These are phyloP conservation scores for Lampropteryx suffumata DNA, from an alignment of 2,888 invertebrate species.

Conservation along the genomic window DNA sequence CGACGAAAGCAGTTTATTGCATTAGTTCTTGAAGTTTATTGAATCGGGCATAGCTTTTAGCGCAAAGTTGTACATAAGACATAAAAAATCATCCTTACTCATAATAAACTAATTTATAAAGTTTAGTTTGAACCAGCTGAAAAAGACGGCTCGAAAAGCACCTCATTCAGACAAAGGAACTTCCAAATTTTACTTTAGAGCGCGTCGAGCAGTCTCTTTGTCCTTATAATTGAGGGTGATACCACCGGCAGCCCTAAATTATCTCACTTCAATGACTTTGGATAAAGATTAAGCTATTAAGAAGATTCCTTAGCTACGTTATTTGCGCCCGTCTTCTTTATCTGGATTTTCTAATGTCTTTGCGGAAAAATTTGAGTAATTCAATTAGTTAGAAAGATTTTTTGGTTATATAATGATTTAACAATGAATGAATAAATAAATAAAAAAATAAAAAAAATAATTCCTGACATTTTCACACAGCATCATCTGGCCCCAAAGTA, in stretches of 20 bases:
- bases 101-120: not conserved
- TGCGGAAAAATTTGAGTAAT: constrained; percentile 10
- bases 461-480: no score
- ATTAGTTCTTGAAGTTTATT: no score
- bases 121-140: constrained; percentile 1
- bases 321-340: constrained; percentile 24
- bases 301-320: constrained; percentile 33
- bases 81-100: not conserved
- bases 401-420: not conserved
- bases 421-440: no score
- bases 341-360: constrained; percentile 25
- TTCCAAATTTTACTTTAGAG: constrained; percentile 52
- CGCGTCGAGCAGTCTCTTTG: constrained; percentile 46
- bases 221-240: constrained; percentile 48
- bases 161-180: constrained; percentile 46
- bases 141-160: constrained; percentile 26
- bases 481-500: no score
- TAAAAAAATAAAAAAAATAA: no score
- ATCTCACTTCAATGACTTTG: constrained; percentile 51
- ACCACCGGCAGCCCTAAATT: constrained; percentile 52
- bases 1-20: no score
- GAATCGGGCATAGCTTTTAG: not conserved
- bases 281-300: constrained; percentile 63
- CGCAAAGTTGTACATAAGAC: not conserved
- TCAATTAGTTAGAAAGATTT: not conserved